Evolutionary conservation across 2,888 invertebrate genomes (phyloP), one percentile per base, ranked within the genome.

Genomic region (Nematopogon swammerdamellus): DNA sequence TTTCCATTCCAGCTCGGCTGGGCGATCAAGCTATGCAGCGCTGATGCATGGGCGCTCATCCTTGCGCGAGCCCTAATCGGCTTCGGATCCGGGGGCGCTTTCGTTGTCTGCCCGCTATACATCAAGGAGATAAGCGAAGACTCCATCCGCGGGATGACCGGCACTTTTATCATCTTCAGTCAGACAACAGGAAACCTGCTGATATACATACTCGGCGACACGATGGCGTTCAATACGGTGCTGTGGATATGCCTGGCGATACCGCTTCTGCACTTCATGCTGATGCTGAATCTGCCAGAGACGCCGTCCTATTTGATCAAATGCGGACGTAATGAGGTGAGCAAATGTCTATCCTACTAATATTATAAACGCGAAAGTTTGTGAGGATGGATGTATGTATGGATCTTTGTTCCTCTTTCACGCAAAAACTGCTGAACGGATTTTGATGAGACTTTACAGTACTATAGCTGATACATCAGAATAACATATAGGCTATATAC

Each of bases 121-220:
- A 74, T 79, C 2, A 79, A 79, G 55, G 77, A 79, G 52, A 75
- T 79, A 56, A 79, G 77, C 42, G 79, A 79, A 25, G 77, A 79
- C 59, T 69, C 70, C 59, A 76, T 79, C 49, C 52, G 79, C 18
- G 79, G 79, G 1, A 79, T 77, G 76, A 77, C 77, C 0, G 79
- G 79, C 0, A 77, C 79, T 0, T 79, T 79, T 44, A 59, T 76
- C 48, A 75, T 77, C 61, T 77, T 77, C 56, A 76, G 77, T 19
- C 66, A 79, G 79, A 77, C 76, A 0, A 63, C 59, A 10, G 79
- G 79, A 0, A 79, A 77, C 52, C 64, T 79, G 0, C 16, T 77
- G 1, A 65, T 76, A 6, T 79, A 75, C 58, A 56, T 76, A 1
- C 56, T 79, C 3, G 79, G 79, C 3, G 79, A 79, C 52, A 53